Evolutionary conservation across 2,797 vertebrate genomes (phyloP).

Genomic region (Schizothorax lantsangensis): DNA sequence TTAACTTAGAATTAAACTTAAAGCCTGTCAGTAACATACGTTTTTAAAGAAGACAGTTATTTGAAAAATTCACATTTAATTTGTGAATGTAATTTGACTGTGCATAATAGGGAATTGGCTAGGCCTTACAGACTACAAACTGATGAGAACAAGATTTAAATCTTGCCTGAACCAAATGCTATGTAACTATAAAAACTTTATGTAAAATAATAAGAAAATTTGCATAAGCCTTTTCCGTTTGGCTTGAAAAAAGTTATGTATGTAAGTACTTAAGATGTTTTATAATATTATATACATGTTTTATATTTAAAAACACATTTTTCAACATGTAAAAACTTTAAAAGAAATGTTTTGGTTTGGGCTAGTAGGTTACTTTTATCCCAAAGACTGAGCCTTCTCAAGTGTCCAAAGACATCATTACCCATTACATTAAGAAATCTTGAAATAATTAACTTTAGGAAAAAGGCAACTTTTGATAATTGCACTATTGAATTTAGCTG

Average conservation of each 20-base stretch:
- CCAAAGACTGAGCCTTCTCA: neutral
- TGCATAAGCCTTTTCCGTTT: neutral
- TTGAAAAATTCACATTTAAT: neutral
- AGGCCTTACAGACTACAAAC: neutral
- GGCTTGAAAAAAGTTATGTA: neutral
- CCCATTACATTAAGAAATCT: neutral
- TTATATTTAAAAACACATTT: no score
- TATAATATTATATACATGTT: neutral
- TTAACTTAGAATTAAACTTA: neutral
- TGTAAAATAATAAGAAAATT: neutral
- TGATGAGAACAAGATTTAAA: neutral
- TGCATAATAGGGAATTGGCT: neutral
- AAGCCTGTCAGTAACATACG: neutral
- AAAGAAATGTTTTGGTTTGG: neutral
- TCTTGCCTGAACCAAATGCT: neutral
- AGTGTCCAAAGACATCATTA: neutral
- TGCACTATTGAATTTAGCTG: neutral
- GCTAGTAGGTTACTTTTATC: neutral
- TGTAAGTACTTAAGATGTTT: neutral
- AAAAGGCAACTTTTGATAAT: no score
- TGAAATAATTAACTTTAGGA: neutral
- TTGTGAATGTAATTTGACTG: neutral
- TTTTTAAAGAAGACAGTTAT: neutral
- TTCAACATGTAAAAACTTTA: neutral
- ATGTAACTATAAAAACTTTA: neutral